Evolutionary conservation across 2,888 invertebrate genomes (phyloP).

Genomic region (Nephrotoma guestfalica): DNA sequence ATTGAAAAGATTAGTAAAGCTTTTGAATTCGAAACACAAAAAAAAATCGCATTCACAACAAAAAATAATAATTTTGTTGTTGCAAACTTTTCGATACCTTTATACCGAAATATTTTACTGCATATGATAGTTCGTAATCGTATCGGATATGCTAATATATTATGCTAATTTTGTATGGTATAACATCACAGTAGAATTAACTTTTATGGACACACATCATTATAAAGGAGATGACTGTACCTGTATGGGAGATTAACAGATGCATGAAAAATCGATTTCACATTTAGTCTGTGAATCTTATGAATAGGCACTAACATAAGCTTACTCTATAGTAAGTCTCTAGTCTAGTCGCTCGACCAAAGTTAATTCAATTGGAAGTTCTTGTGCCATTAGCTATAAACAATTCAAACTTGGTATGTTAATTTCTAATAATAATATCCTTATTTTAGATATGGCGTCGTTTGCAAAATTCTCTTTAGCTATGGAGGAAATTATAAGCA

Average conservation of each 20-base stretch:
- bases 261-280: not conserved
- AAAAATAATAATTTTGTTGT: not conserved
- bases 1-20: not conserved
- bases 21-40: not conserved
- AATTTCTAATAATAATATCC: too few species aligned
- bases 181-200: not conserved
- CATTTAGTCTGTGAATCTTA: too few species aligned
- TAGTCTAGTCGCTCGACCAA: too few species aligned
- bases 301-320: too few species aligned
- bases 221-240: not conserved
- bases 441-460: too few species aligned
- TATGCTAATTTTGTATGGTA: not conserved
- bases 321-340: too few species aligned
- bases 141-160: not conserved
- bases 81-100: not conserved
- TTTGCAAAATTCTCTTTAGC: too few species aligned
- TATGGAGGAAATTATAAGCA: too few species aligned
- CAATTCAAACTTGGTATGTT: too few species aligned
- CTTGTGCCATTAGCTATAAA: too few species aligned
- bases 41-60: not conserved
- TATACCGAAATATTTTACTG: not conserved
- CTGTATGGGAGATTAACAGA: not conserved
- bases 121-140: not conserved
- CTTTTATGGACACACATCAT: not conserved
- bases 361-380: too few species aligned